A percentile compares a stretch with the other conserved stretches of the same genome.
Conservation (phyloP, 2,113 vertebrate species). For the Halcyon senegalensis region DNA sequence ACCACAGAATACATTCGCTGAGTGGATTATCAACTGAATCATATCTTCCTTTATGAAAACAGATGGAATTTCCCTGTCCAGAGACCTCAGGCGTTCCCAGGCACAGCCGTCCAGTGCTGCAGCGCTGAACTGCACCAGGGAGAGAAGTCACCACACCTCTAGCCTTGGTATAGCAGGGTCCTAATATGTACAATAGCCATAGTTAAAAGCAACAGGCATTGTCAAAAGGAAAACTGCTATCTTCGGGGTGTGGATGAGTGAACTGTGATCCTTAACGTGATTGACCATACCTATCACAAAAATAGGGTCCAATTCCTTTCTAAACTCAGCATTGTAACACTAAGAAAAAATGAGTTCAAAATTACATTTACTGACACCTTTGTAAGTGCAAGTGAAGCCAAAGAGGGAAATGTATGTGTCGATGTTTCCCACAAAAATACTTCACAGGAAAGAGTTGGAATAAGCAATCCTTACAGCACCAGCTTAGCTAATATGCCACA, state of each 20-base stretch:
- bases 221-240: fast-evolving
- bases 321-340: neutral
- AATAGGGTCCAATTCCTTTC: neutral
- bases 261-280: neutral
- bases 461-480: neutral
- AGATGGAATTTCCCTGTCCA: neutral
- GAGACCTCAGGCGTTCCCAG: neutral
- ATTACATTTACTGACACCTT: neutral
- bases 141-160: neutral
- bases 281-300: fast-evolving
- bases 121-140: neutral
- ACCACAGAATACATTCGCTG: neutral
- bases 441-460: neutral
- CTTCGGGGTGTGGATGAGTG: neutral
- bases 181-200: fast-evolving
- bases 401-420: neutral
- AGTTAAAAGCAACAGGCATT: neutral
- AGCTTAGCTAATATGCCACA: neutral
- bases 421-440: neutral
- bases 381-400: neutral
- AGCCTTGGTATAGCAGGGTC: neutral
- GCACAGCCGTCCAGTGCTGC: neutral
- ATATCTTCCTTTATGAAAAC: neutral
- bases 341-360: neutral
- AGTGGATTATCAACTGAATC: neutral